Conservation (phyloP, 1,140 invertebrate species). For the Globodera rostochiensis region DNA sequence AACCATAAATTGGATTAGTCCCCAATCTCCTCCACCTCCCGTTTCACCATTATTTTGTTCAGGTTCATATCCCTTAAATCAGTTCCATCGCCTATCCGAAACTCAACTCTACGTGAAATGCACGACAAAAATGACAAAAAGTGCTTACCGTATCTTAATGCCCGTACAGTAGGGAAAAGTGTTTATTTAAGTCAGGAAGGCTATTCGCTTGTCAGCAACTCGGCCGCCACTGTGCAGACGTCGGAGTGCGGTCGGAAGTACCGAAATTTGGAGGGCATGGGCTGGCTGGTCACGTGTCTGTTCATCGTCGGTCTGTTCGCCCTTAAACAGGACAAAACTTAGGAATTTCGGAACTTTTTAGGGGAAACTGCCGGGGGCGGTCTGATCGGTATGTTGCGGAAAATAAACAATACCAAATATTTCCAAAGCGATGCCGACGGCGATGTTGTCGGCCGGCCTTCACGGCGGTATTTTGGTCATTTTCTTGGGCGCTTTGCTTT, state of each 20-base stretch:
- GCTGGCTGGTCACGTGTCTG: constrained; percentile 49
- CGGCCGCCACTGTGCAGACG: constrained; percentile 50
- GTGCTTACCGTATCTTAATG: background rate
- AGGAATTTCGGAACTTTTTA: constrained; percentile 23
- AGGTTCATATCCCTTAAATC: background rate
- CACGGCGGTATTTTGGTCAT: constrained; percentile 54
- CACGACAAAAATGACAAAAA: constrained; percentile 8
- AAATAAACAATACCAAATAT: background rate
- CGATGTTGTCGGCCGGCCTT: constrained; percentile 51
- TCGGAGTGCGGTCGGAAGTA: constrained; percentile 46
- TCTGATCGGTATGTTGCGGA: constrained; percentile 37
- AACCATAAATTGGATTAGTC: background rate
- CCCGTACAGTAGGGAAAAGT: background rate
- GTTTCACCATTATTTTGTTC: background rate
- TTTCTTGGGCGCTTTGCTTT: constrained; percentile 55
- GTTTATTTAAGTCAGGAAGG: constrained; percentile 45
- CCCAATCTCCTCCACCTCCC: background rate
- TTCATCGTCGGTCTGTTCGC: constrained; percentile 46
- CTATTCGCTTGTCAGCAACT: constrained; percentile 52
- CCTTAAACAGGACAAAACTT: background rate
- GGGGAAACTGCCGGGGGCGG: constrained; percentile 63
- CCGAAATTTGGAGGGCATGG: constrained; percentile 54
- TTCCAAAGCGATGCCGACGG: constrained; percentile 53
- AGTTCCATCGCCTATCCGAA: background rate
- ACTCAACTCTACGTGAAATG: background rate